Evolutionary conservation across 2,888 invertebrate species (phyloP).

Genomic region (Cheiracanthium punctorium): DNA sequence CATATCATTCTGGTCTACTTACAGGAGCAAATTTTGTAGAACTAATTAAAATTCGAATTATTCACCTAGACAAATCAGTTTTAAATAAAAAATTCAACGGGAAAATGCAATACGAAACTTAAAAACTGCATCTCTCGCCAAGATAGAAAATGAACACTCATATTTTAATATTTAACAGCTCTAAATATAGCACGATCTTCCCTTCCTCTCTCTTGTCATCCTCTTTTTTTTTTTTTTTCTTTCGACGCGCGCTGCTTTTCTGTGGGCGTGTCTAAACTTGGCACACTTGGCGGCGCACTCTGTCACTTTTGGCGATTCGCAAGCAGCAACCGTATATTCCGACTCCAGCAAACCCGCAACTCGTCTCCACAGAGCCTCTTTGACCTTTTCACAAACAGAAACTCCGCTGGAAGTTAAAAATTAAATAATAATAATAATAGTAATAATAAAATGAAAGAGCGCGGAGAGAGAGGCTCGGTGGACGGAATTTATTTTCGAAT

Average conservation of each 20-base stretch:
- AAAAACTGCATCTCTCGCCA: too few relatives aligned
- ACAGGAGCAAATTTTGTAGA: too few relatives aligned
- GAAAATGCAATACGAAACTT: too few relatives aligned
- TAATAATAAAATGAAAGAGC: too few relatives aligned
- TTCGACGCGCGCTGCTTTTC: constrained; percentile 7
- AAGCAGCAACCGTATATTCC: too few relatives aligned
- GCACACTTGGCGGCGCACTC: constrained; percentile 27
- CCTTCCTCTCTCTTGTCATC: background rate
- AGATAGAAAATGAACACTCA: too few relatives aligned
- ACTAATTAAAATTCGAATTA: too few relatives aligned
- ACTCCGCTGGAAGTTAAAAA: constrained; percentile 30
- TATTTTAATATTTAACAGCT: too few relatives aligned
- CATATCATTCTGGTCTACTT: too few relatives aligned
- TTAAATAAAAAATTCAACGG: too few relatives aligned
- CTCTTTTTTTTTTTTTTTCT: background rate
- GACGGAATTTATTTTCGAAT: background rate
- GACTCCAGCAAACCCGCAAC: constrained; percentile 31
- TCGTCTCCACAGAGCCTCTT: constrained; percentile 59
- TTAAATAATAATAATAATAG: too few relatives aligned
- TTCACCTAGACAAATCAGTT: too few relatives aligned
- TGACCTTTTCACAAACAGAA: constrained; percentile 57
- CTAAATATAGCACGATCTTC: background rate
- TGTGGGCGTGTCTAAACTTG: constrained; percentile 37
- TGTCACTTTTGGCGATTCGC: constrained; percentile 10
- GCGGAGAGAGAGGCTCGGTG: background rate